Evolutionary conservation across 2,113 vertebrate genomes (phyloP), one percentile per base, ranked within the genome.

Genomic region (Sinocyclocheilus anophthalmus): DNA sequence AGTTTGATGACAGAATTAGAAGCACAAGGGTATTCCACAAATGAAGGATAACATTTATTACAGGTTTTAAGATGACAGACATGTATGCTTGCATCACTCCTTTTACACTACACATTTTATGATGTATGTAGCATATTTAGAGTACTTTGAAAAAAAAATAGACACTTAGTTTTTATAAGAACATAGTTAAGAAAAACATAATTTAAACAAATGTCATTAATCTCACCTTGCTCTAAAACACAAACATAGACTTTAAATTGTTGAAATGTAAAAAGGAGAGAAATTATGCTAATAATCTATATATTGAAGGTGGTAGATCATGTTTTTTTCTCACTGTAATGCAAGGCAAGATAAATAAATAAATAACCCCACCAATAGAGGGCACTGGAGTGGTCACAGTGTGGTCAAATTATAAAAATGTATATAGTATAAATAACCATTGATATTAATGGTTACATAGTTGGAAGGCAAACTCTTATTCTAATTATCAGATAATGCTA

Each of bases 321-420:
- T 5, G 6, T n/a, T 18, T 20, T 22, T 5, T 1, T 65, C 3
- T 13, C 1, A 73, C 2, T 26, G 4, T 2, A 45, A 76, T 76
- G 42, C 24, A 77, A 14, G 3, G 48, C 57, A 81, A 55, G 39
- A 53, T 70, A 73, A 39, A 83, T 73, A 48, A 48, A 48, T 48
- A 83, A 24, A 67, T 81, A 83, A 67, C 48, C 50, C 13, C 50
- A 75, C 81, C 88, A 83, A 83, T 76, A 89, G 86, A 89, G 84
- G 88, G 88, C 84, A 87, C 80, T 87, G 48, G 50, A 80, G 69
- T 85, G 80, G 79, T 59, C 55, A 67, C 69, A 67, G 1, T 39
- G 61, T 61, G 75, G 73, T 50, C 55, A 78, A 81, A 33, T 22
- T 50, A 72, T 73, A 81, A 33, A 14, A 33, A 42, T 39, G 11